phyloP scores from a whole-genome alignment of 1,140 invertebrate genomes.

The Hylyphantes graminicola region DNA sequence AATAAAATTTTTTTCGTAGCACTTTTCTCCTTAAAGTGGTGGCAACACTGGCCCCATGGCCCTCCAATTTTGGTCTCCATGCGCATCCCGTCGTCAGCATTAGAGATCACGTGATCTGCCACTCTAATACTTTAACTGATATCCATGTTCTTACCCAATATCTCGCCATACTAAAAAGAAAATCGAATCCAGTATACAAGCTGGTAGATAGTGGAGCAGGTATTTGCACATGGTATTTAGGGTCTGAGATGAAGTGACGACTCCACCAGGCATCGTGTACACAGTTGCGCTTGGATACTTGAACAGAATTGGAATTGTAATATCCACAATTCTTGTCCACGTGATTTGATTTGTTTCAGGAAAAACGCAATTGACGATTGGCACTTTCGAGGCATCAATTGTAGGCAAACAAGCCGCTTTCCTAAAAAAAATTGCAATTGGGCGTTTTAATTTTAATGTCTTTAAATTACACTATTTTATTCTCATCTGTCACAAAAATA shows the following conservation, averaged over 20 bases:
- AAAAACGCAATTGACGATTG: conserved; percentile 58
- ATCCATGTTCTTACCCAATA: too few species aligned
- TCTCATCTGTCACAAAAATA: neutral
- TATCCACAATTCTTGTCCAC: conserved; percentile 73
- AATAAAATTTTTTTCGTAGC: too few species aligned
- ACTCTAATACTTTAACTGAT: too few species aligned
- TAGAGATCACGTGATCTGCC: too few species aligned
- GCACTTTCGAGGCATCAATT: neutral
- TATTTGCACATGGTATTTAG: conserved; percentile 10
- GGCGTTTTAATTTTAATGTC: neutral
- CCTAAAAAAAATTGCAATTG: neutral
- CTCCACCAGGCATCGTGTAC: conserved; percentile 60
- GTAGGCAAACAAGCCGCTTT: neutral
- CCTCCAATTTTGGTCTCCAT: too few species aligned
- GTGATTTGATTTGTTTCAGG: conserved; percentile 73
- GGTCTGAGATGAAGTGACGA: neutral
- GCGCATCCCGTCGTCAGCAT: too few species aligned
- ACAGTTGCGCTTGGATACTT: conserved; percentile 61
- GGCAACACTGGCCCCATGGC: too few species aligned
- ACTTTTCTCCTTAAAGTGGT: too few species aligned
- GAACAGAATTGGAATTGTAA: conserved; percentile 58
- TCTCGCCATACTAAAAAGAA: neutral
- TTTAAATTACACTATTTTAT: neutral
- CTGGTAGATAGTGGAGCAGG: conserved; percentile 23
- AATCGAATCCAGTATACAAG: neutral